Evolutionary conservation across 2,888 invertebrate genomes (phyloP), one percentile per base, ranked within the genome.

Genomic region (Parnassius smintheus): DNA sequence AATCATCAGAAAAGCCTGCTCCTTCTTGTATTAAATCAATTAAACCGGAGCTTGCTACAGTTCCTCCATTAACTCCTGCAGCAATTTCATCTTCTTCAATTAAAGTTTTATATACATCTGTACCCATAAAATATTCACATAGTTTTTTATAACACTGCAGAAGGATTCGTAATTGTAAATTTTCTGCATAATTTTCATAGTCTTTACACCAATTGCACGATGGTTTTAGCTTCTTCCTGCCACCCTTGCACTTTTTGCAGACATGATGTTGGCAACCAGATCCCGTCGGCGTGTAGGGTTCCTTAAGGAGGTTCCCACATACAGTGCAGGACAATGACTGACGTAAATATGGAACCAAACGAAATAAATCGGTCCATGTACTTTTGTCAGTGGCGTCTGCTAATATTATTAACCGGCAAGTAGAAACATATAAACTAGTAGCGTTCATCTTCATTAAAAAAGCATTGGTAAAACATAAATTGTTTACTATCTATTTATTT

Each of bases 251-350:
- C 59, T 93, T 93, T 72, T 94, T 95, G 84, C 98, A 98, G 49
- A 98, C 96, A 87, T 97, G 96, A 86, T 98, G 98, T 82, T 96
- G 96, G 86, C 98, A 98, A 68, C 94, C 94, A 3, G 94, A 94
- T 73, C 94, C 94, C 22, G 93, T 93, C 13, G 97, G 96, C 46
- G 96, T 95, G 78, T 95, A 95, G 8, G 98, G 98, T 78, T 96
- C 95, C 71, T 95, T 94, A 62, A 98, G 86, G 70, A 98, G 92
- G 80, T 96, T 95, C 66, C 96, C 95, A 85, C 98, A 98, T 61
- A 98, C 97, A 62, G 96, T 96, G 88, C 98, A 98, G 72, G 96
- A 96, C 74, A 98, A 92, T 68, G 96, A 95, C 83, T 97, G 96
- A 64, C 97, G 93, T 78, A 98, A 92, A 88, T 96, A 96, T 7